These are phyloP conservation scores for Corapipo altera DNA, from an alignment of 2,113 vertebrate genomes.

Conservation along the genomic window DNA sequence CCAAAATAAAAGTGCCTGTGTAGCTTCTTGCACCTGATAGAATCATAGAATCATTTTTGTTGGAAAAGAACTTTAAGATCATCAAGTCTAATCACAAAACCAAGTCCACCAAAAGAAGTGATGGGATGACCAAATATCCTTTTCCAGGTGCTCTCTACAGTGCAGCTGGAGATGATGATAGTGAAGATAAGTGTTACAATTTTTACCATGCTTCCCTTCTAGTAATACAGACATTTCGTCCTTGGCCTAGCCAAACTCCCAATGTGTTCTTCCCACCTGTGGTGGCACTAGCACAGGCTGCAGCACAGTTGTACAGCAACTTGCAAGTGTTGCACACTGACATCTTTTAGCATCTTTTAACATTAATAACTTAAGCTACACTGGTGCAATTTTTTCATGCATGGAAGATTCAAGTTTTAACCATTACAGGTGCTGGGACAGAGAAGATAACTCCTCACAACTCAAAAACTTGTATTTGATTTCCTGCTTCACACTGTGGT, in stretches of 20 bases:
- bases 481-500: fast-evolving
- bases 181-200: background rate
- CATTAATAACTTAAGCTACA: background rate
- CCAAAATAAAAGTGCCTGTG: background rate
- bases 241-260: fast-evolving
- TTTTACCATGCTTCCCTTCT: background rate
- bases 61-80: background rate
- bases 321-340: fast-evolving
- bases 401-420: background rate
- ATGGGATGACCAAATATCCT: background rate
- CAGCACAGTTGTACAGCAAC: background rate
- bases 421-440: background rate
- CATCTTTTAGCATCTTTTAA: background rate
- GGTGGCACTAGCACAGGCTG: background rate
- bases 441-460: background rate
- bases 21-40: background rate
- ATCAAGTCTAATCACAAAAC: background rate
- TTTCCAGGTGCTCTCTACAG: background rate
- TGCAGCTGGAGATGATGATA: background rate
- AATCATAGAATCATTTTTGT: background rate
- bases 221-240: background rate
- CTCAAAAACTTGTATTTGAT: background rate
- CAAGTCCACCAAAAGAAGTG: background rate
- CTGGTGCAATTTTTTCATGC: background rate
- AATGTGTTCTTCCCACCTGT: fast-evolving